These are phyloP conservation scores for Saxicola maurus DNA, from an alignment of 2,797 vertebrate genomes.

Conservation along the genomic window DNA sequence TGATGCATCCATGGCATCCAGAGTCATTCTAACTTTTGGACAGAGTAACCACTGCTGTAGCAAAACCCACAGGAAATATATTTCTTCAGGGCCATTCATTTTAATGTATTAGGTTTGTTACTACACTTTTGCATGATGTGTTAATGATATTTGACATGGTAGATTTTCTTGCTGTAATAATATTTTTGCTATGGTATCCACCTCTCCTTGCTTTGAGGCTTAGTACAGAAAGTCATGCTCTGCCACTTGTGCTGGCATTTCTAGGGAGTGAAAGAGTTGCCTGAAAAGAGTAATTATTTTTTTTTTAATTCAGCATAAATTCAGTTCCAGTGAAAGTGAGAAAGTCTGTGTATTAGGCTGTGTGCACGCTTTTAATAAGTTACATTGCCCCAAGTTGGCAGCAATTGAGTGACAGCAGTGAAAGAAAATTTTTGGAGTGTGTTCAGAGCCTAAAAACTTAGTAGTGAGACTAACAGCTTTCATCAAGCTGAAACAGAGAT, in stretches of 20 bases:
- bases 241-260: background rate
- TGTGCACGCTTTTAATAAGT: background rate
- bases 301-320: background rate
- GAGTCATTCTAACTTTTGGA: background rate
- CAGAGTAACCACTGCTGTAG: fast-evolving
- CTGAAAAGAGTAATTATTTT: background rate
- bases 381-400: background rate
- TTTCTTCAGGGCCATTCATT: background rate
- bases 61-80: background rate
- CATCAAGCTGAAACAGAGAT: background rate
- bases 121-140: background rate
- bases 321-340: background rate
- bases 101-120: background rate
- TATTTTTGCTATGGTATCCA: background rate
- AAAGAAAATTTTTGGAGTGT: background rate
- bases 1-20: background rate
- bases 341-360: background rate
- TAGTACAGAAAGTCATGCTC: background rate
- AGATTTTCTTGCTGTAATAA: background rate
- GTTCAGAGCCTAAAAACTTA: background rate
- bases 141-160: background rate
- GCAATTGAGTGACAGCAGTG: background rate
- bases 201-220: background rate
- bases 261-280: background rate
- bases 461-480: constrained; percentile 11